Evolutionary conservation across 2,113 vertebrate species (phyloP).

Genomic region (Capreolus pygargus): DNA sequence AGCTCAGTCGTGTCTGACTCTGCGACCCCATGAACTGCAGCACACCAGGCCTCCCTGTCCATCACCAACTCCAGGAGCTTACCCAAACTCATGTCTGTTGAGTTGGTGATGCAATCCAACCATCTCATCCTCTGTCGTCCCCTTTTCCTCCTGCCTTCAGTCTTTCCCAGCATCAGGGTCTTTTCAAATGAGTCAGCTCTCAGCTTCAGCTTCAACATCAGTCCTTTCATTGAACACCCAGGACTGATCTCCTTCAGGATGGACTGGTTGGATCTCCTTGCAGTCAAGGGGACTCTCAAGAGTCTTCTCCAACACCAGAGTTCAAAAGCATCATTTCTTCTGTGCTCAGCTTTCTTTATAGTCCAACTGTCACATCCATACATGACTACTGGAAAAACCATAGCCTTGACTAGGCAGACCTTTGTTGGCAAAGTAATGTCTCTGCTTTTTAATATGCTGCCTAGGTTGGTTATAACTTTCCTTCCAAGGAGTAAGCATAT

Average conservation of each 20-base stretch:
- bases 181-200: background rate
- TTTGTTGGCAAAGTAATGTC: background rate
- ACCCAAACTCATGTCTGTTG: background rate
- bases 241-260: background rate
- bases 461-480: background rate
- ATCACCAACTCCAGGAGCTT: background rate
- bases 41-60: background rate
- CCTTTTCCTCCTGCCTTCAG: background rate
- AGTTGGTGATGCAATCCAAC: background rate
- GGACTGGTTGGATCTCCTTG: background rate
- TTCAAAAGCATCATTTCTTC: background rate
- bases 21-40: background rate
- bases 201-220: background rate
- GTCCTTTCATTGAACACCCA: background rate
- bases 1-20: background rate
- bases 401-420: background rate
- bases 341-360: background rate
- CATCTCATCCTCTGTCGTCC: background rate
- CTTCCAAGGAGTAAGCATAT: background rate
- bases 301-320: background rate
- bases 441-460: background rate
- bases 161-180: background rate
- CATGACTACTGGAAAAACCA: background rate
- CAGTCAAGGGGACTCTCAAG: background rate
- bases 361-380: background rate